These are phyloP conservation scores for Kuschelorhynchus macadamiae DNA, from an alignment of 2,888 invertebrate species.

Conservation along the genomic window DNA sequence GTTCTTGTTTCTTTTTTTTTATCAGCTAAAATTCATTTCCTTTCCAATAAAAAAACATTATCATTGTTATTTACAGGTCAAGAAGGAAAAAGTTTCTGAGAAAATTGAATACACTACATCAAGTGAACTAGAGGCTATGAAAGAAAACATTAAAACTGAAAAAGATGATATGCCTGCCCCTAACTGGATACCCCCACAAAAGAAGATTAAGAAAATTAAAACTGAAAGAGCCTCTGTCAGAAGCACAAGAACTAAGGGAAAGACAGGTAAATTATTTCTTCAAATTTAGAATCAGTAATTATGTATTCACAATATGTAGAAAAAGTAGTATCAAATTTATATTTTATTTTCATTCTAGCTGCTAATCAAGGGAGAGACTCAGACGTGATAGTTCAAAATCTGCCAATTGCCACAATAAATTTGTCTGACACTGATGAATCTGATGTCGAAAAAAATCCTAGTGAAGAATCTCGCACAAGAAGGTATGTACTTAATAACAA, in stretches of 20 bases:
- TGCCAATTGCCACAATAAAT: conserved; percentile 53
- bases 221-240: conserved; percentile 39
- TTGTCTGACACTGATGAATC: conserved; percentile 55
- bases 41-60: too few relatives aligned
- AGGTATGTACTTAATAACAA: conserved; percentile 29
- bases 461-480: conserved; percentile 24
- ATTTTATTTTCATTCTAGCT: too few relatives aligned
- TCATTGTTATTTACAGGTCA: conserved; percentile 19
- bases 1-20: too few relatives aligned
- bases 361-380: too few relatives aligned
- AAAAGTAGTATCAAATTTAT: too few relatives aligned
- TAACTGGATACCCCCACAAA: conserved; percentile 54
- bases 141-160: conserved; percentile 41
- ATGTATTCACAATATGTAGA: neutral
- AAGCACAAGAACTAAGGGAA: conserved; percentile 41
- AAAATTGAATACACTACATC: neutral
- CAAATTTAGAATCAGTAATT: neutral
- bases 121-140: neutral
- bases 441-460: conserved; percentile 40
- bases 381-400: conserved; percentile 58
- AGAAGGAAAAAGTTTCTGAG: conserved; percentile 35
- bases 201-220: conserved; percentile 51
- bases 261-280: conserved; percentile 21
- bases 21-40: too few relatives aligned
- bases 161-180: conserved; percentile 58